A percentile compares a stretch with the other conserved stretches of the same genome.
These are phyloP conservation scores for Telmatherina bonti DNA, from an alignment of 2,797 vertebrate genomes.

Conservation along the genomic window DNA sequence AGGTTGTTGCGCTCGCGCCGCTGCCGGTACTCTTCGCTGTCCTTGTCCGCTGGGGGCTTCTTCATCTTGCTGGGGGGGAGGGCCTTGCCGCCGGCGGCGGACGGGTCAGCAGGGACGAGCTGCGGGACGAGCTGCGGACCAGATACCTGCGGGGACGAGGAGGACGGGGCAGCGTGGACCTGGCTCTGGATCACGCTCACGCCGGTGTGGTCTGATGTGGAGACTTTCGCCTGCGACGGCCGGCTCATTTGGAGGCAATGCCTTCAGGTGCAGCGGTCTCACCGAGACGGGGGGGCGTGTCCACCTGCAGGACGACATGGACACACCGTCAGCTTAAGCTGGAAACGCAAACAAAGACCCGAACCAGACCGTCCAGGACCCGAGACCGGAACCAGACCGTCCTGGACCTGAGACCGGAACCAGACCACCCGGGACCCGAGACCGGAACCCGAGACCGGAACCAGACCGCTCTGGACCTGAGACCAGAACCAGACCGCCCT, in stretches of 20 bases:
- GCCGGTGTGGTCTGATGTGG: slow-evolving; percentile 83
- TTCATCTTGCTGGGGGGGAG: slow-evolving; percentile 90
- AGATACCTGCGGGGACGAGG: slow-evolving; percentile 41
- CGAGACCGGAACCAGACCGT: no score
- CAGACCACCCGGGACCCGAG: no score
- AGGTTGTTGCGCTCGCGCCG: slow-evolving; percentile 97
- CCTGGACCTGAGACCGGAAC: no score
- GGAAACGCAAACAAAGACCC: no score
- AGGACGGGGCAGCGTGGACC: slow-evolving; percentile 72
- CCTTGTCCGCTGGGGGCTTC: slow-evolving; percentile 88
- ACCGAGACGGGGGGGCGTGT: neutral
- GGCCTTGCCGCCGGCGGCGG: slow-evolving; percentile 87
- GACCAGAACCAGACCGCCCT: no score
- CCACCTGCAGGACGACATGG: slow-evolving; percentile 8
- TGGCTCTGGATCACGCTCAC: slow-evolving; percentile 91
- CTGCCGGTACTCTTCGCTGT: slow-evolving; percentile 94
- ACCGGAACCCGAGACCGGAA: no score
- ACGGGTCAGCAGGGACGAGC: slow-evolving; percentile 83
- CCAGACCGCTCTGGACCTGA: no score
- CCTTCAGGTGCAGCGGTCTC: slow-evolving; percentile 48
- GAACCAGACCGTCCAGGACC: no score
- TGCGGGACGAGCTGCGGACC: slow-evolving; percentile 90
- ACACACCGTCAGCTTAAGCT: neutral
- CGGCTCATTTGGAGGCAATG: slow-evolving; percentile 92
- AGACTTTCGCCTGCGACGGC: slow-evolving; percentile 83